Evolutionary conservation across 2,888 invertebrate genomes (phyloP).

Genomic region (Cremastinae sp.): DNA sequence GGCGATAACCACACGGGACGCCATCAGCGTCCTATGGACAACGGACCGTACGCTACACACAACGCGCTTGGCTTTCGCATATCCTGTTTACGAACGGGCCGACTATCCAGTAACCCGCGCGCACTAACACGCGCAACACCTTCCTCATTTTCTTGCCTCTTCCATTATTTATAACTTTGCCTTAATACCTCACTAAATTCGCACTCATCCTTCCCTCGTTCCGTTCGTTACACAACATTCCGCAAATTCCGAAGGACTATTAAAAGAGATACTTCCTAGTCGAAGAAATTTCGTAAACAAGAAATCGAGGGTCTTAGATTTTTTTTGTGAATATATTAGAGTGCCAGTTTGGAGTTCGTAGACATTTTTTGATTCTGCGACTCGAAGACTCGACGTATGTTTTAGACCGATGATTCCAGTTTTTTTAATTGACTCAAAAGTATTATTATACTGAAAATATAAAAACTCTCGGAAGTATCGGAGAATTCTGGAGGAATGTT

Average conservation of each 20-base stretch:
- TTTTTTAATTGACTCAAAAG: too few species aligned
- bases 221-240: constrained; percentile 25
- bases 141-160: constrained; percentile 1
- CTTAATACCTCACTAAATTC: not conserved
- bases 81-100: not conserved
- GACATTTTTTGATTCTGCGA: constrained; percentile 8
- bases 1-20: too few species aligned
- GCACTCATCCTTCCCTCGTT: not conserved
- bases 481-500: too few species aligned
- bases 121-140: not conserved
- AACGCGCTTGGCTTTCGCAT: too few species aligned
- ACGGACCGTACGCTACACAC: too few species aligned
- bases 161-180: constrained; percentile 28
- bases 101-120: not conserved
- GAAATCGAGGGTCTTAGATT: not conserved
- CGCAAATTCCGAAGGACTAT: not conserved
- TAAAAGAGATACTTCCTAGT: not conserved
- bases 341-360: not conserved
- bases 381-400: not conserved
- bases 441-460: too few species aligned
- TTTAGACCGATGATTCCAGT: too few species aligned
- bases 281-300: constrained; percentile 1
- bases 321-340: constrained; percentile 8
- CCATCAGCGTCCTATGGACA: not conserved
- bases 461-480: too few species aligned